phyloP scores from a whole-genome alignment of 2,888 invertebrate species.

The Biston betularia region DNA sequence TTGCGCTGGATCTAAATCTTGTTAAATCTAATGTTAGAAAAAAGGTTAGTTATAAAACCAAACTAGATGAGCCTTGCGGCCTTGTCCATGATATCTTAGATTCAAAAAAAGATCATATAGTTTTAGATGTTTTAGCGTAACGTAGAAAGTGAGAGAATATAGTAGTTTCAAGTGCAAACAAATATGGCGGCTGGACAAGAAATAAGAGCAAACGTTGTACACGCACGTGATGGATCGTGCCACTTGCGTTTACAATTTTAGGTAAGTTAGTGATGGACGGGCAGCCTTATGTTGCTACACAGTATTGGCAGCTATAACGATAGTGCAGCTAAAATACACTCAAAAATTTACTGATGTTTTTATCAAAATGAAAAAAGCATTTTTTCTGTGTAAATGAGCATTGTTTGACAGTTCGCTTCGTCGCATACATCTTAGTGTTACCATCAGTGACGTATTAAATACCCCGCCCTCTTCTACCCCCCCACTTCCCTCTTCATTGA shows the following conservation, averaged over 20 bases:
- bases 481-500: slow-evolving; percentile 57
- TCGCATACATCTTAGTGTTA: slow-evolving; percentile 72
- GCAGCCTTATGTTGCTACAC: slow-evolving; percentile 1
- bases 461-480: slow-evolving; percentile 42
- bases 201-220: neutral
- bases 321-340: neutral
- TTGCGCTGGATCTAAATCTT: neutral
- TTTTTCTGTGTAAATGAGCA: slow-evolving; percentile 63
- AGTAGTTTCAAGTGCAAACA: neutral
- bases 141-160: no score
- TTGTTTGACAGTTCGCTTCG: slow-evolving; percentile 63
- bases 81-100: neutral
- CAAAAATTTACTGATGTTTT: neutral
- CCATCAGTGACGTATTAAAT: slow-evolving; percentile 56
- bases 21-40: neutral
- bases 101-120: no score
- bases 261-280: neutral
- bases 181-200: neutral
- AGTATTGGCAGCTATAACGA: neutral
- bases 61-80: neutral
- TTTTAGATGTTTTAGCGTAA: no score
- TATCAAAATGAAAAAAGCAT: neutral
- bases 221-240: neutral
- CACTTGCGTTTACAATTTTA: neutral
- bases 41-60: neutral